Conservation (phyloP, 2,797 vertebrate genomes). For the Eurystomus glaucurus region DNA sequence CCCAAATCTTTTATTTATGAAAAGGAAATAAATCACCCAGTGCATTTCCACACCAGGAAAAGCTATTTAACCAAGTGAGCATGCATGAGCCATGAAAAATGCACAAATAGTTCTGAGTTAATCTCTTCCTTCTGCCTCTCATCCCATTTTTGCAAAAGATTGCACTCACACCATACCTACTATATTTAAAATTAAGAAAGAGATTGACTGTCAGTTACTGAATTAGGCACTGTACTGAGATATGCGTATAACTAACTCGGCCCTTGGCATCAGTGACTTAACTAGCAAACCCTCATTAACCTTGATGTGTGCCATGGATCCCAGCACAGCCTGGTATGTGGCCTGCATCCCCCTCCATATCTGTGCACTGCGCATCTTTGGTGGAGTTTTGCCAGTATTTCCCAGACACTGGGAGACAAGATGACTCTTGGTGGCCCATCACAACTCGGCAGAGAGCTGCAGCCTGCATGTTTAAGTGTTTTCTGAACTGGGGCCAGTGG, state of each 20-base stretch:
- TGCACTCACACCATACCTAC: background rate
- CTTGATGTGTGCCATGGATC: background rate
- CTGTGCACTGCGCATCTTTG: background rate
- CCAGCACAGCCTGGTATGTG: background rate
- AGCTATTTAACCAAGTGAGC: conserved; percentile 64
- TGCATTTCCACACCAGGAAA: conserved; percentile 67
- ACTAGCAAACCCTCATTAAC: conserved; percentile 60
- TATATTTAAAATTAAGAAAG: conserved; percentile 59
- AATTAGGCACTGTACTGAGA: conserved; percentile 25
- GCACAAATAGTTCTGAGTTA: conserved; percentile 52
- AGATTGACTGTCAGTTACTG: conserved; percentile 61
- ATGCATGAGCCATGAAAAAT: conserved; percentile 56
- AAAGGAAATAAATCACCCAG: conserved; percentile 58
- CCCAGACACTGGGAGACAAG: background rate
- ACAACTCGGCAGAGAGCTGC: background rate
- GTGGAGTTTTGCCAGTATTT: background rate
- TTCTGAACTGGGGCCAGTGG: background rate
- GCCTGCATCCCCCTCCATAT: background rate
- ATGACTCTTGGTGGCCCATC: background rate
- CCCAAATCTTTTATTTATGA: conserved; percentile 73
- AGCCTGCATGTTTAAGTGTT: background rate
- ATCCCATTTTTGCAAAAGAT: conserved; percentile 52
- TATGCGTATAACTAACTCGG: conserved; percentile 49
- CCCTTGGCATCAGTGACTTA: conserved; percentile 29
- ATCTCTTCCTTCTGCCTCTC: conserved; percentile 61